These are phyloP conservation scores for Leucophenga montana DNA, from an alignment of 2,888 invertebrate genomes.

Conservation along the genomic window DNA sequence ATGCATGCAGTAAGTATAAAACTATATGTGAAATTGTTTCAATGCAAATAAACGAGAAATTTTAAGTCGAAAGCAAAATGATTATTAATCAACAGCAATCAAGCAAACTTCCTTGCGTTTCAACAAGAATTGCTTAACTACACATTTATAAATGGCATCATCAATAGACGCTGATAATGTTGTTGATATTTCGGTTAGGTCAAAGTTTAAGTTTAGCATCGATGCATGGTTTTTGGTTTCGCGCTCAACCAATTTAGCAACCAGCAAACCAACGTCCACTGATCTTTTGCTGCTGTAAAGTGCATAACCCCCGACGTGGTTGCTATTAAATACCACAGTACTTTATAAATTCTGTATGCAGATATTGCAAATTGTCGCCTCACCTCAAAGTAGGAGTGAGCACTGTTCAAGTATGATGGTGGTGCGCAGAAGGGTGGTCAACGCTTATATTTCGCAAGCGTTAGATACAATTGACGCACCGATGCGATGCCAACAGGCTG, in stretches of 20 bases:
- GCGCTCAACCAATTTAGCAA: not conserved
- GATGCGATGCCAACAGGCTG: not conserved
- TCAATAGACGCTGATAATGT: not conserved
- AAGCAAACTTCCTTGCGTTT: not conserved
- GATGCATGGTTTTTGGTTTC: constrained; percentile 6
- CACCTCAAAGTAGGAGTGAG: not conserved
- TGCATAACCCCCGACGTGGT: not conserved
- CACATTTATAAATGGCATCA: not conserved
- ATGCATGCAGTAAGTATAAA: no score
- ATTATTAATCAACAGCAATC: not conserved
- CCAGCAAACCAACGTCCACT: not conserved
- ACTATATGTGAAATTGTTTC: constrained; percentile 3
- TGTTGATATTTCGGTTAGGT: constrained; percentile 2
- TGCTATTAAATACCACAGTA: not conserved
- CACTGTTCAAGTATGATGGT: no score
- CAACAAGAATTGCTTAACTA: not conserved
- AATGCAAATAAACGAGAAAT: not conserved
- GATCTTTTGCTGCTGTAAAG: not conserved
- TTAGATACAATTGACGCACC: not conserved
- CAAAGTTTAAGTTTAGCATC: constrained; percentile 1
- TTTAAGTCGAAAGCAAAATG: constrained; percentile 6
- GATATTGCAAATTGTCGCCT: not conserved
- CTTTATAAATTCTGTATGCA: not conserved
- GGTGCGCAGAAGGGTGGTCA: no score
- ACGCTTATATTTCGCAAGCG: constrained; percentile 15